Evolutionary conservation across 2,113 vertebrate species (phyloP).

Genomic region (Xenotilapia flavipinnis): DNA sequence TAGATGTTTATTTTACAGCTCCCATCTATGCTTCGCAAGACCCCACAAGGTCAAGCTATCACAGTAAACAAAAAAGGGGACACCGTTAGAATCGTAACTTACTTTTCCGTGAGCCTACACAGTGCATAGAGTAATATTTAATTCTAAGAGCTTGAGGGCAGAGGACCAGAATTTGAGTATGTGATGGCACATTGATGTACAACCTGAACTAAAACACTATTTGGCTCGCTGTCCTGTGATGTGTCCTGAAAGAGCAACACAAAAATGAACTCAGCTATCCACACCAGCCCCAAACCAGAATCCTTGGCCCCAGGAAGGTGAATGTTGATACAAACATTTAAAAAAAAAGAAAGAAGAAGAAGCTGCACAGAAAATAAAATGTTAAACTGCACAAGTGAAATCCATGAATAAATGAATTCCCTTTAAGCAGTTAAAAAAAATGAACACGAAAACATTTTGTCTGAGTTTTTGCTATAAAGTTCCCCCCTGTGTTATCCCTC

Average conservation of each 20-base stretch:
- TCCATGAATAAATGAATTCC: neutral
- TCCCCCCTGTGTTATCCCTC: neutral
- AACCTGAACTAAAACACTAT: neutral
- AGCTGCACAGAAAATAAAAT: neutral
- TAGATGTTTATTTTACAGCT: conserved; percentile 44
- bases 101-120: neutral
- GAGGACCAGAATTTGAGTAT: neutral
- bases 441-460: neutral
- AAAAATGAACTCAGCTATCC: neutral
- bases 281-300: neutral
- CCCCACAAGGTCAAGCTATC: neutral
- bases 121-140: neutral
- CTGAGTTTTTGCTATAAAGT: neutral
- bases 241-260: neutral
- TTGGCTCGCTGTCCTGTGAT: neutral
- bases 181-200: neutral
- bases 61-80: neutral
- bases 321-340: neutral
- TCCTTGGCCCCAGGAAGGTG: neutral
- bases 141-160: neutral
- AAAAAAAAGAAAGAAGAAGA: neutral
- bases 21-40: neutral
- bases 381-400: neutral
- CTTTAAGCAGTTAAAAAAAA: neutral
- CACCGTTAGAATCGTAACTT: neutral